Conservation (phyloP, 2,113 vertebrate genomes). For the Podarcis raffonei region DNA sequence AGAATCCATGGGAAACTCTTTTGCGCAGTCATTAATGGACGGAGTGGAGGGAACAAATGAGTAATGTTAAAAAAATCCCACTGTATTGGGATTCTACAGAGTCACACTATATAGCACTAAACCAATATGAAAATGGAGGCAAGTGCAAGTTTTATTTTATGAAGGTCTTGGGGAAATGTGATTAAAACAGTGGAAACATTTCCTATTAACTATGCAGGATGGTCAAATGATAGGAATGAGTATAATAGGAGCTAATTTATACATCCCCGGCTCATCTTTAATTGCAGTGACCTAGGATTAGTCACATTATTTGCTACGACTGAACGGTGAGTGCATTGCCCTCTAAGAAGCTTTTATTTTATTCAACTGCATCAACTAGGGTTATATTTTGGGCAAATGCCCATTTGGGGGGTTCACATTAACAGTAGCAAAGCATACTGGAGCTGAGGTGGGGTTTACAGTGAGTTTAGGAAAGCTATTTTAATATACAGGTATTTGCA, state of each 20-base stretch:
- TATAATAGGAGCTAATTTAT: not conserved
- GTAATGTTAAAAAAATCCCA: not conserved
- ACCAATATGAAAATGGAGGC: not conserved
- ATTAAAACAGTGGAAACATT: not conserved
- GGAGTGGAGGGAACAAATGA: not conserved
- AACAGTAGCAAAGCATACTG: not conserved
- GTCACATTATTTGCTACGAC: not conserved
- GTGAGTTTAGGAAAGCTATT: not conserved
- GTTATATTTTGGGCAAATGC: not conserved
- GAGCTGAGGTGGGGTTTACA: not conserved
- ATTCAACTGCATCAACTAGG: not conserved
- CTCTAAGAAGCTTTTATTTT: slow-evolving; percentile 7
- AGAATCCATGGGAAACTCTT: not conserved
- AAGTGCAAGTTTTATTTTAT: not conserved
- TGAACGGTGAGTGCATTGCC: not conserved
- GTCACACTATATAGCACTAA: not conserved
- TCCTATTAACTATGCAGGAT: not conserved
- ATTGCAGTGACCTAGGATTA: not conserved
- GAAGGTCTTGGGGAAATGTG: not conserved
- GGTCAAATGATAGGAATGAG: not conserved
- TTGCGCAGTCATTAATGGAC: not conserved
- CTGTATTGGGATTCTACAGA: not conserved
- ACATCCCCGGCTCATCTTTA: not conserved
- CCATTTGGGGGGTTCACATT: not conserved
- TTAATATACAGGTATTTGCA: not conserved